Evolutionary conservation across 2,113 vertebrate genomes (phyloP), one percentile per base, ranked within the genome.

Genomic region (Chaenocephalus aceratus): DNA sequence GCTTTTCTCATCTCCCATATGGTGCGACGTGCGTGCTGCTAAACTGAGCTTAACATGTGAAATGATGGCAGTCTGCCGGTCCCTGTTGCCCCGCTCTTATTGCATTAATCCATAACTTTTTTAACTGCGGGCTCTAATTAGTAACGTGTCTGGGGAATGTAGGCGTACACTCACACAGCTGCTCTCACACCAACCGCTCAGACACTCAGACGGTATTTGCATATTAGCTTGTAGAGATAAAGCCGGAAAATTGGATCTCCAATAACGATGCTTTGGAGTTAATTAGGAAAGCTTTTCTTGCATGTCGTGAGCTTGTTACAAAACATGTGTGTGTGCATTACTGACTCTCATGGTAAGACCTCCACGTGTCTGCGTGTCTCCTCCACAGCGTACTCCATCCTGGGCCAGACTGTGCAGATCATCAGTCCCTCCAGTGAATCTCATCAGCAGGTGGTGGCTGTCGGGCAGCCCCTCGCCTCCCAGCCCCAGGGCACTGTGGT

Each of bases 401-500:
- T 99, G 92, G 98, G 98, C 64, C 98, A 99, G 85, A 98, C 92
- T 82, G 97, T 99, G 70, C 97, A 97, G 94, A 99, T 99, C 91
- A 98, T 99, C 92, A 99, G 98, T 93, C 98, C 98, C 23, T 98
- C 98, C 62, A 99, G 98, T 65, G 98, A 99, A 53, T 99, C 98
- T 85, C 98, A 99, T 85, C 98, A 99, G 93, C 98, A 99, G 89
- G 98, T 99, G 89, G 98, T 99, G 80, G 98, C 98, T 57, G 97
- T 99, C 56, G 98, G 98, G 34, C 98, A 99, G 18, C 98, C 98
- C 0, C 95, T 99, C 70, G 96, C 96, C 41, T 94, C 97, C 30
- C 98, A 99, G 85, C 97, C 97, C 45, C 98, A 99, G 87, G 98
- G 98, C 86, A 99, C 98, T 26, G 98, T 99, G 64, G 97, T 99